Evolutionary conservation across 2,888 invertebrate species (phyloP).

Genomic region (Callimorpha dominula): DNA sequence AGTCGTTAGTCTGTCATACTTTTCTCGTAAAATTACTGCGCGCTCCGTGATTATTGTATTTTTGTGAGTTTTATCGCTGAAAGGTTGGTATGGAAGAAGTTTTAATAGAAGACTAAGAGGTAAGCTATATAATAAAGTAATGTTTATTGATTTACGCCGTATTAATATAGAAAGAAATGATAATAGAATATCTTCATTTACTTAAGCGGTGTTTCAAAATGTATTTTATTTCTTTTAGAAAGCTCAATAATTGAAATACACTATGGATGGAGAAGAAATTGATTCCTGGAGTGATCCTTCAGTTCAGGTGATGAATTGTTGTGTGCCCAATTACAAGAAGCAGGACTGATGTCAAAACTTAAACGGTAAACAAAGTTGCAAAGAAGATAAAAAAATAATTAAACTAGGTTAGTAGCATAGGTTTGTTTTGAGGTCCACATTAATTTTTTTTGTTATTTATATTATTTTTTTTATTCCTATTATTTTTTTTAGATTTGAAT

Average conservation of each 20-base stretch:
- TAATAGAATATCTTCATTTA: neutral
- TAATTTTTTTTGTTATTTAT: neutral
- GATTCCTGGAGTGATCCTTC: too few species aligned
- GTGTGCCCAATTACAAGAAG: neutral
- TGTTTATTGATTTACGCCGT: conserved; percentile 7
- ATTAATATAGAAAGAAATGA: conserved; percentile 14
- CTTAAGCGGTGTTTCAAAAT: conserved; percentile 11
- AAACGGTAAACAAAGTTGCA: too few species aligned
- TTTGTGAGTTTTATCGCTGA: conserved; percentile 7
- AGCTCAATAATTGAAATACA: neutral
- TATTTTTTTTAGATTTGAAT: neutral
- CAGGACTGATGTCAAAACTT: conserved; percentile 1
- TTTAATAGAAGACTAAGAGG: conserved; percentile 2
- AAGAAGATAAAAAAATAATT: too few species aligned
- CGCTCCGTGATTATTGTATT: conserved; percentile 2
- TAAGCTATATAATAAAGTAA: conserved; percentile 2
- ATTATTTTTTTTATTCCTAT: neutral
- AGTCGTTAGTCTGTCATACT: conserved; percentile 7
- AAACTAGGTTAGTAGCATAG: too few species aligned
- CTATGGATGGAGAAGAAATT: neutral
- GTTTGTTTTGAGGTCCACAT: too few species aligned
- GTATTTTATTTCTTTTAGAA: conserved; percentile 14
- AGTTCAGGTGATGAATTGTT: neutral
- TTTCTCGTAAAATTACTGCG: conserved; percentile 1
- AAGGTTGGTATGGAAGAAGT: conserved; percentile 2